These are phyloP conservation scores for Lasaia peninsularis DNA, from an alignment of 1,140 invertebrate genomes.

Conservation along the genomic window DNA sequence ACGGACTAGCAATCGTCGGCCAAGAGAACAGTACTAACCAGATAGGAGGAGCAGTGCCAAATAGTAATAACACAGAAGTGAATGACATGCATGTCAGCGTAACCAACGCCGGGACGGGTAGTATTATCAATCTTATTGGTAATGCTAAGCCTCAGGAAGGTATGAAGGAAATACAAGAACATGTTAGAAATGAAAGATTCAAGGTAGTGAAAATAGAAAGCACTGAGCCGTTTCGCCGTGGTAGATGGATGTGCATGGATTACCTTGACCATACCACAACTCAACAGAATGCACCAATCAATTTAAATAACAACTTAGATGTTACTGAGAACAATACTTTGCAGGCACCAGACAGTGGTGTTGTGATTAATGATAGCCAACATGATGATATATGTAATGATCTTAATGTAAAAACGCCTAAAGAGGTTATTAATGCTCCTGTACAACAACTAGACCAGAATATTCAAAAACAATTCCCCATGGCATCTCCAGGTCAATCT, in stretches of 20 bases:
- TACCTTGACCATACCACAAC: conserved; percentile 91
- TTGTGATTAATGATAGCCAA: conserved; percentile 72
- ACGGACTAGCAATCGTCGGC: conserved; percentile 87
- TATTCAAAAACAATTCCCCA: conserved; percentile 71
- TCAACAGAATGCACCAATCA: conserved; percentile 74
- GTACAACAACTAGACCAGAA: conserved; percentile 68
- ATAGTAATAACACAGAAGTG: conserved; percentile 72
- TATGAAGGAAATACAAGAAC: conserved; percentile 84
- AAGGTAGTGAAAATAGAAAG: conserved; percentile 98
- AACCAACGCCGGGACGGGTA: conserved; percentile 79
- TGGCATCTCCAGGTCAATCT: conserved; percentile 74
- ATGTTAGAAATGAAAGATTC: conserved; percentile 90
- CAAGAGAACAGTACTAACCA: conserved; percentile 69
- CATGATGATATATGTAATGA: conserved; percentile 71
- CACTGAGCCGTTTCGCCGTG: conserved; percentile 94
- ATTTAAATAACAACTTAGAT: conserved; percentile 72
- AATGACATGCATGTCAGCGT: conserved; percentile 81
- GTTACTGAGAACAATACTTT: conserved; percentile 53
- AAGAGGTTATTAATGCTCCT: conserved; percentile 66
- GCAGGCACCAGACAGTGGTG: conserved; percentile 71
- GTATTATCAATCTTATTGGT: conserved; percentile 81
- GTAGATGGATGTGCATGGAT: conserved; percentile 97
- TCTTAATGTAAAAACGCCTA: conserved; percentile 62
- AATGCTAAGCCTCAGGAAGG: conserved; percentile 80
- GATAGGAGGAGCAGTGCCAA: conserved; percentile 70